These are phyloP conservation scores for Tinea pellionella DNA, from an alignment of 2,888 invertebrate genomes.

Conservation along the genomic window DNA sequence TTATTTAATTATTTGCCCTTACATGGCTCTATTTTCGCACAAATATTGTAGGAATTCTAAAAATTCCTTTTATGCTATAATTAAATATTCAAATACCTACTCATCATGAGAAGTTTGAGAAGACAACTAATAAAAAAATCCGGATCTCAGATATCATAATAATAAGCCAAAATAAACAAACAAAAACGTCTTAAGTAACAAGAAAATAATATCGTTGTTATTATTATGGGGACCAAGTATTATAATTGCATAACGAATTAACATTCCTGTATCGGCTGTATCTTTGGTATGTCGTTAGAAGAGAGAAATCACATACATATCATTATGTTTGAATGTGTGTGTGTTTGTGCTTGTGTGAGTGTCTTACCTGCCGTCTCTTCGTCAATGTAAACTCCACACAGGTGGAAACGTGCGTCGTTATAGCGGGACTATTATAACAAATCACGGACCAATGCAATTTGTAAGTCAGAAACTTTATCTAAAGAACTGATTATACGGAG, in stretches of 20 bases:
- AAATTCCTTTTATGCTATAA: no score
- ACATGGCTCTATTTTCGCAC: no score
- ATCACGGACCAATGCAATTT: no score
- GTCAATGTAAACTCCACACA: background rate
- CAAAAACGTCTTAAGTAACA: background rate
- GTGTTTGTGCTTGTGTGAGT: background rate
- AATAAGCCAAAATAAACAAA: background rate
- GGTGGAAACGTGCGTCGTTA: background rate
- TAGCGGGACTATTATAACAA: background rate
- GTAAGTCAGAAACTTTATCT: no score
- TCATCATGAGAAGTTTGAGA: no score
- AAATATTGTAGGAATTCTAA: no score
- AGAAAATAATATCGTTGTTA: background rate
- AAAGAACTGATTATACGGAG: no score
- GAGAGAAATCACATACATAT: background rate
- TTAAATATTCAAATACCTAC: no score
- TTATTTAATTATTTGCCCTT: no score
- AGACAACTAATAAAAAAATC: background rate
- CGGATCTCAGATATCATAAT: background rate
- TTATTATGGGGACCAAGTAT: background rate
- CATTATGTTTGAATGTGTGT: background rate
- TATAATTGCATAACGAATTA: background rate
- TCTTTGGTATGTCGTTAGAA: constrained; percentile 1
- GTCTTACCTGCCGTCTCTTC: background rate
- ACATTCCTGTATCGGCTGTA: background rate